Base-by-base conservation (phyloP, 2,888 invertebrate genomes). In the Vanessa cardui region DNA sequence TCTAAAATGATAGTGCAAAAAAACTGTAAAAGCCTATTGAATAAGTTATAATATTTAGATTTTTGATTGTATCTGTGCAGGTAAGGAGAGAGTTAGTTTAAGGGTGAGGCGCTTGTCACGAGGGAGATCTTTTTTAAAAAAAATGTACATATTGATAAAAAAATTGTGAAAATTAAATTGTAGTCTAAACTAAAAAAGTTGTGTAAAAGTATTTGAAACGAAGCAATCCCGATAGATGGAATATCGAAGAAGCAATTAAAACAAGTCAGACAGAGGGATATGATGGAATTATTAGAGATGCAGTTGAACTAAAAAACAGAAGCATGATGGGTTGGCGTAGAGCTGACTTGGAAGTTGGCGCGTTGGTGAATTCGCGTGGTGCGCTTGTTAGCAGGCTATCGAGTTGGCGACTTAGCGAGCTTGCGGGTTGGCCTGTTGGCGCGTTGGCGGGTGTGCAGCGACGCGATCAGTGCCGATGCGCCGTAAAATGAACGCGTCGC, bases 221-320 rank as follows among this genome's bases (percentile, higher is more conserved):
- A 58, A 18, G 7, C 26, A 61, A 31, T 20, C 50, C n/a, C 16
- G 49, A 50, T 20, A 50, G 20, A 49, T 26, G 26, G 21, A 65
- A 65, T 20, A 18, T 21, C 46, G 45, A 31, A 46, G 52, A 65
- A 46, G 52, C 65, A 59, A 65, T 58, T 65, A 50, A 65, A 65
- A 52, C 33, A 52, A 65, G 59, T 54, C 65, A 59, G 60, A 59
- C 60, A 33, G 45, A 65, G 60, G 65, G 52, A 44, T 60, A 52
- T 65, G 59, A 60, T 65, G 59, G 60, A 65, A 65, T 65, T 65
- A 65, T 65, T 65, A 65, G 59, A 65, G 65, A 59, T 65, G 60
- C 52, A 60, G 50, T 60, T 56, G 56, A 63, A 58, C 63, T 63
- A 56, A 54, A 65, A 65, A 65, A 65, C 60, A 60, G 60, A 46